These are phyloP conservation scores for Aegotheles bennettii DNA, from an alignment of 2,113 vertebrate genomes.

Conservation along the genomic window DNA sequence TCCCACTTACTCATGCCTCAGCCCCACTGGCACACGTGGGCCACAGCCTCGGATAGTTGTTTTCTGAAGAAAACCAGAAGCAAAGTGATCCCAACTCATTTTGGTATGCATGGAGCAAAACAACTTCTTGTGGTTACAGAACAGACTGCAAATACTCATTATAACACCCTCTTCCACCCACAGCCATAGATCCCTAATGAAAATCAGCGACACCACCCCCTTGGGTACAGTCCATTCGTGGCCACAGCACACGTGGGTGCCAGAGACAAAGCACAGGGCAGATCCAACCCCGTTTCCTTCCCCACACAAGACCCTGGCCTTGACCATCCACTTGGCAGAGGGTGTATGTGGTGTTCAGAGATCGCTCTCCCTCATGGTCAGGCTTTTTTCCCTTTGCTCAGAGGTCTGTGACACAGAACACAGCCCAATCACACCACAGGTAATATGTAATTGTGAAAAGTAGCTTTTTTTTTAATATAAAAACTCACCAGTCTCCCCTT, in stretches of 20 bases:
- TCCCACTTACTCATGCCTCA: background rate
- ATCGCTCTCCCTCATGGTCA: background rate
- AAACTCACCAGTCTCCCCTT: background rate
- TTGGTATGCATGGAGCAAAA: background rate
- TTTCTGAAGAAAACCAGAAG: background rate
- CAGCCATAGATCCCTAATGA: background rate
- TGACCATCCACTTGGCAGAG: background rate
- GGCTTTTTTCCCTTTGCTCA: background rate
- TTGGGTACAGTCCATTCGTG: background rate
- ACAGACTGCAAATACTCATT: background rate
- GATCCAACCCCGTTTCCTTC: background rate
- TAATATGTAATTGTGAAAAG: background rate
- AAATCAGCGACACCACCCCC: background rate
- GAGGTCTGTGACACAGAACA: background rate
- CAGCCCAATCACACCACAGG: background rate
- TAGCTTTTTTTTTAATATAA: background rate
- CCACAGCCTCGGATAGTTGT: background rate
- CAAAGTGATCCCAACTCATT: background rate
- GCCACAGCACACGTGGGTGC: background rate
- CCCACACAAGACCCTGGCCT: background rate
- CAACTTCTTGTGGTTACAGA: background rate
- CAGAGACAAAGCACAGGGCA: background rate
- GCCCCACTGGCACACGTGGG: background rate
- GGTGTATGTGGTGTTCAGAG: background rate
- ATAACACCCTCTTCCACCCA: background rate